Percentiles rank a stretch among this genome's conserved stretches.
phyloP scores from a whole-genome alignment of 2,113 vertebrate genomes.

The Rhinoptilus africanus region DNA sequence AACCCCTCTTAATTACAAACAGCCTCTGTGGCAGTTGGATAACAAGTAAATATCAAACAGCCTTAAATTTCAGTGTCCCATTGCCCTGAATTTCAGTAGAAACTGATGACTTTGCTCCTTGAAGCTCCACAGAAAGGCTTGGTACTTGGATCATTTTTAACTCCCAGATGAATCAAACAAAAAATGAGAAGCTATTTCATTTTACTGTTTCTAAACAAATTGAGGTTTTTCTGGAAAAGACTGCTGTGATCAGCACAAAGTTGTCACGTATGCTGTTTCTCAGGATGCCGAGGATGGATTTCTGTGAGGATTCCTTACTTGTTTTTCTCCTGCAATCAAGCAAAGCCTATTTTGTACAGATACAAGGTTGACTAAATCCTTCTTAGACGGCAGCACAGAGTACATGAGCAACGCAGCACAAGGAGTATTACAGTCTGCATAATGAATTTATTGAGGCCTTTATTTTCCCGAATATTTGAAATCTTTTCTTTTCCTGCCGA shows the following conservation, averaged over 20 bases:
- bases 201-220: slow-evolving; percentile 9
- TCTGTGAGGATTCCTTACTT: not conserved
- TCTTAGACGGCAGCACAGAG: slow-evolving; percentile 39
- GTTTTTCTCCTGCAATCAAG: slow-evolving; percentile 17
- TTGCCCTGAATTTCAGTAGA: not conserved
- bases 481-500: slow-evolving; percentile 42
- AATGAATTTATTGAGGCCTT: slow-evolving; percentile 29
- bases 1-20: not conserved
- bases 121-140: not conserved
- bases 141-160: not conserved
- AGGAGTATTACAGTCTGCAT: slow-evolving; percentile 22
- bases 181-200: not conserved
- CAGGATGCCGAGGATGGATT: not conserved
- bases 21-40: not conserved
- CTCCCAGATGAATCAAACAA: not conserved
- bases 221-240: not conserved
- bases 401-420: not conserved
- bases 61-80: not conserved
- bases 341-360: slow-evolving; percentile 25
- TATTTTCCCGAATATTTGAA: slow-evolving; percentile 50
- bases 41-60: not conserved
- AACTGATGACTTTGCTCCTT: not conserved
- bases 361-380: slow-evolving; percentile 18
- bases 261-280: not conserved
- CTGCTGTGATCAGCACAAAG: not conserved